Conservation (phyloP, 1,140 invertebrate species). For the Camponotus floridanus region DNA sequence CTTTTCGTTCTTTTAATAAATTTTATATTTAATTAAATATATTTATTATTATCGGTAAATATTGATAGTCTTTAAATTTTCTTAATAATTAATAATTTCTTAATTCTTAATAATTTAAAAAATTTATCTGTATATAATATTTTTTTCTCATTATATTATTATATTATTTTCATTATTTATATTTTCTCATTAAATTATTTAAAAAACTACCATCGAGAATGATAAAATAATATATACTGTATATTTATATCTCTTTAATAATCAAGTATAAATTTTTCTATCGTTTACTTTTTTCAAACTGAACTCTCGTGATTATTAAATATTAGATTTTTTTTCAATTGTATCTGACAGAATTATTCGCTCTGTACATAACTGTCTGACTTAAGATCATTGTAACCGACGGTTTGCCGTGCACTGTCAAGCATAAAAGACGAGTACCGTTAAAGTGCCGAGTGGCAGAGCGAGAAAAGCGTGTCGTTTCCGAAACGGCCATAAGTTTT, state of each 20-base stretch:
- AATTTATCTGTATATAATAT: background rate
- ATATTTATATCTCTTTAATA: background rate
- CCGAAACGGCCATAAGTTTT: slow-evolving; percentile 64
- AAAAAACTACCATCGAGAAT: background rate
- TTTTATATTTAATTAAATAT: slow-evolving; percentile 11
- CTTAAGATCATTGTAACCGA: slow-evolving; percentile 51
- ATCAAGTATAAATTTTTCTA: background rate
- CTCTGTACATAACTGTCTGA: background rate
- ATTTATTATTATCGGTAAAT: background rate
- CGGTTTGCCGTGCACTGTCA: slow-evolving; percentile 35
- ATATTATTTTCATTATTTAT: too few relatives aligned
- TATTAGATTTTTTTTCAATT: background rate
- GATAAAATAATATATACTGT: background rate
- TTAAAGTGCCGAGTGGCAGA: slow-evolving; percentile 71
- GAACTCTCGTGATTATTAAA: background rate
- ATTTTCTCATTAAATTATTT: background rate
- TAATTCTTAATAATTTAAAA: too few relatives aligned
- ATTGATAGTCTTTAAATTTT: background rate
- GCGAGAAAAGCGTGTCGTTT: slow-evolving; percentile 67
- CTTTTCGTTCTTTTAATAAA: background rate
- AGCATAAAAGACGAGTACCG: slow-evolving; percentile 15
- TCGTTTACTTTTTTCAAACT: background rate
- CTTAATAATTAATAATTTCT: background rate
- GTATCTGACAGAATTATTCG: background rate
- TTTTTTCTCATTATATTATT: background rate